Evolutionary conservation across 2,888 invertebrate genomes (phyloP).

Genomic region (Agrochola circellaris): DNA sequence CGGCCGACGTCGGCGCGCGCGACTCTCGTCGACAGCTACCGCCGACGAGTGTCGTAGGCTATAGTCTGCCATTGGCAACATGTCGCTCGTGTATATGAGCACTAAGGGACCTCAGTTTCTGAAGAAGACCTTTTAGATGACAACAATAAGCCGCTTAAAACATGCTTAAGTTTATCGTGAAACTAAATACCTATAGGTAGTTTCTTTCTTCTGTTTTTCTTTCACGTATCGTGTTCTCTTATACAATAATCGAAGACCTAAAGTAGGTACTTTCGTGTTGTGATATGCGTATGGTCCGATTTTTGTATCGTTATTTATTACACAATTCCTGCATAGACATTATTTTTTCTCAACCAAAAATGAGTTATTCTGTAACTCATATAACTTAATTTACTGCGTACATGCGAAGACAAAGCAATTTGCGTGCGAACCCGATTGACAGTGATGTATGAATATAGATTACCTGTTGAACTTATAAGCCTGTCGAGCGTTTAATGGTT

Average conservation of each 20-base stretch:
- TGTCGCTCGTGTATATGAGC: no score
- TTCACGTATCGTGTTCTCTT: neutral
- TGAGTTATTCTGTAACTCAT: neutral
- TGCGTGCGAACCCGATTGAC: slow-evolving; percentile 43
- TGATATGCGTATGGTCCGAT: neutral
- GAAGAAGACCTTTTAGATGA: neutral
- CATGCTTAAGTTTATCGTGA: neutral
- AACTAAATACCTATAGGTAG: neutral
- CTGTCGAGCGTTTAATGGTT: slow-evolving; percentile 22
- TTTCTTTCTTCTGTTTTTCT: neutral
- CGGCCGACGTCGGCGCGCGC: no score
- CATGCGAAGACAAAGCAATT: slow-evolving; percentile 54
- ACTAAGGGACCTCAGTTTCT: neutral
- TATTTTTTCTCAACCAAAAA: neutral
- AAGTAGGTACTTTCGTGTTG: neutral
- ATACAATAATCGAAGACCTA: neutral
- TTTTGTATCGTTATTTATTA: neutral
- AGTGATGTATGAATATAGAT: slow-evolving; percentile 64
- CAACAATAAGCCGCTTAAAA: slow-evolving; percentile 7
- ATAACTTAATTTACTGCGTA: slow-evolving; percentile 33
- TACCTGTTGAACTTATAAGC: slow-evolving; percentile 54
- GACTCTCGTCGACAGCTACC: no score
- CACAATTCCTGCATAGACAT: neutral
- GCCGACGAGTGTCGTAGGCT: no score
- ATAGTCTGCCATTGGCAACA: no score